Percentiles rank a stretch among this genome's conserved stretches.
Evolutionary conservation across 2,113 vertebrate species (phyloP).

Genomic region (Oreotrochilus melanogaster): DNA sequence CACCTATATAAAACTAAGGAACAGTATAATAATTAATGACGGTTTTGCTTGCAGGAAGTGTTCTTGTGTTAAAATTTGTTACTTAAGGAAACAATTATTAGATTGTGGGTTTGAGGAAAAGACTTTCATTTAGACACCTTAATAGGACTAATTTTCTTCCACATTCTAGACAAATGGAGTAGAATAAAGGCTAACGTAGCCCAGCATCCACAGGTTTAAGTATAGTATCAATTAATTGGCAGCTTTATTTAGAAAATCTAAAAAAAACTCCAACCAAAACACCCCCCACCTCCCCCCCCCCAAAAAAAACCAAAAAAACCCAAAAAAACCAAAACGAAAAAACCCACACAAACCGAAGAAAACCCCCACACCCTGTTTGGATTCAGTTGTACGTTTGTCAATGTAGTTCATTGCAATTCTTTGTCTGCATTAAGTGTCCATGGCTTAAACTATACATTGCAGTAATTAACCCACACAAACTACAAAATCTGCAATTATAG

Average conservation of each 20-base stretch:
- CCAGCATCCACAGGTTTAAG: neutral
- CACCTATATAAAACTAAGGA: neutral
- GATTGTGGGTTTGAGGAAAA: neutral
- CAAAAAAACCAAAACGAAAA: neutral
- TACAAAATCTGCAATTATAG: neutral
- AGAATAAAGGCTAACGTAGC: neutral
- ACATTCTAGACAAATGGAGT: neutral
- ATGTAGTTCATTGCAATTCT: neutral
- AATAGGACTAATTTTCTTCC: constrained; percentile 4
- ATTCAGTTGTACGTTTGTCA: neutral
- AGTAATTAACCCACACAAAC: neutral
- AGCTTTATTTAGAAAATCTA: neutral
- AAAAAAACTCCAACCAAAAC: neutral
- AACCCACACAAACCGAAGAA: neutral
- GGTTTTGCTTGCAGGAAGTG: too few species aligned
- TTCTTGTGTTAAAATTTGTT: neutral
- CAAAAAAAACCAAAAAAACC: neutral
- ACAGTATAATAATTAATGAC: too few species aligned
- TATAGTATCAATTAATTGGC: neutral
- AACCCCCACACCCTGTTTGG: neutral
- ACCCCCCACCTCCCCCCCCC: too few species aligned
- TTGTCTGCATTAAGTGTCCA: neutral
- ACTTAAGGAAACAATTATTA: constrained; percentile 16
- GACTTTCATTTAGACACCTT: neutral
- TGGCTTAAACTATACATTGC: neutral